These are phyloP conservation scores for Rhagonycha lutea DNA, from an alignment of 2,888 invertebrate genomes.

Conservation along the genomic window DNA sequence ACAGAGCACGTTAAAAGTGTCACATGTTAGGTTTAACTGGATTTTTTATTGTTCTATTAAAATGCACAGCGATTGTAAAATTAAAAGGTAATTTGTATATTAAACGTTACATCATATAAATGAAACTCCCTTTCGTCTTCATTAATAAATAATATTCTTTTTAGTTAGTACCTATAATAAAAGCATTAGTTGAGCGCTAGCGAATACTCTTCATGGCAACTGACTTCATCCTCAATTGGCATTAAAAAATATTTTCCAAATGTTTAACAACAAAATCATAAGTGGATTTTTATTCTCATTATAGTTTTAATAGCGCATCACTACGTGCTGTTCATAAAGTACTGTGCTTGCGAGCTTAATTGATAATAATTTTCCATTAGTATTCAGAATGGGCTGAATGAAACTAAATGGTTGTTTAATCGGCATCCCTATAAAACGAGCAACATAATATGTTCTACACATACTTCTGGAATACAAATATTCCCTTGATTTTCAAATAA, in stretches of 20 bases:
- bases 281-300: not conserved
- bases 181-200: not conserved
- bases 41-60: not conserved
- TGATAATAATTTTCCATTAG: not conserved
- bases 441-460: not conserved
- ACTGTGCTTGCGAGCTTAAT: not conserved
- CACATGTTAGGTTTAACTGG: not conserved
- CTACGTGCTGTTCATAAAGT: not conserved
- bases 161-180: not conserved
- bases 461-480: not conserved
- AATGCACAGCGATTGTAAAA: not conserved
- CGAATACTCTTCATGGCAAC: not conserved
- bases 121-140: not conserved
- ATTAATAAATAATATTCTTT: not conserved
- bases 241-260: not conserved
- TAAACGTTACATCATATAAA: not conserved
- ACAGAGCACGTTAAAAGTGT: conserved; percentile 1
- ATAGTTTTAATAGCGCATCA: not conserved
- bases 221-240: not conserved
- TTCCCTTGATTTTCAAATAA: not conserved
- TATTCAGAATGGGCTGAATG: not conserved
- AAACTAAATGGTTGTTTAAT: not conserved
- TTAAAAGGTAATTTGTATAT: not conserved
- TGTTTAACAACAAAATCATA: not conserved
- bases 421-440: not conserved